These are phyloP conservation scores for Papilio machaon DNA, from an alignment of 1,140 invertebrate species.

Conservation along the genomic window DNA sequence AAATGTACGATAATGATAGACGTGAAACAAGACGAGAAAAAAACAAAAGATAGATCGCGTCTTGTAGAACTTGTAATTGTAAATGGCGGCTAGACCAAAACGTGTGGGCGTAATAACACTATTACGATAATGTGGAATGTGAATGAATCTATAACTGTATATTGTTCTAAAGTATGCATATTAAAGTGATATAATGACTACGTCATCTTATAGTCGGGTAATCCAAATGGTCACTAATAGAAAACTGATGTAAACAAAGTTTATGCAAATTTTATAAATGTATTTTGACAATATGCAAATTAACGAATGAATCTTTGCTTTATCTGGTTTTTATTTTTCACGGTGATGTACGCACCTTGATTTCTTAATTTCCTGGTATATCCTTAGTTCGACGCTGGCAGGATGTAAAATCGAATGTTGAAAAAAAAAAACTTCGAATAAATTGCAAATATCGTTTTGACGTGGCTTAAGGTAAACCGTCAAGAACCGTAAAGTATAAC, in stretches of 20 bases:
- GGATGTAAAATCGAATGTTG: not conserved
- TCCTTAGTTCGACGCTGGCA: not conserved
- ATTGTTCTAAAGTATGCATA: slow-evolving; percentile 13
- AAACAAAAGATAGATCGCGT: slow-evolving; percentile 5
- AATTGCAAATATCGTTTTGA: not conserved
- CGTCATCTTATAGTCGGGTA: not conserved
- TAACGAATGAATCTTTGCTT: not conserved
- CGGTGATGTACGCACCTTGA: not conserved
- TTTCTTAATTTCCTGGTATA: slow-evolving; percentile 21
- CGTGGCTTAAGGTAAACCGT: not conserved
- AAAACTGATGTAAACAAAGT: not conserved
- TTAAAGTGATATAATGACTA: slow-evolving; percentile 6
- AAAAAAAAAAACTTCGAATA: not conserved
- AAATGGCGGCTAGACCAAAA: slow-evolving; percentile 20
- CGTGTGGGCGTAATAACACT: slow-evolving; percentile 45
- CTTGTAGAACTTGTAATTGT: slow-evolving; percentile 24
- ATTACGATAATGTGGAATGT: slow-evolving; percentile 46
- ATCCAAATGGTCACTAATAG: not conserved
- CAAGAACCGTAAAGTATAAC: too few relatives aligned
- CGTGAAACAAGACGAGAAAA: slow-evolving; percentile 16
- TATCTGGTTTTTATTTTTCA: slow-evolving; percentile 21
- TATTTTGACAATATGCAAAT: slow-evolving; percentile 20
- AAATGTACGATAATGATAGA: slow-evolving; percentile 16
- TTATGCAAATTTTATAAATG: slow-evolving; percentile 15
- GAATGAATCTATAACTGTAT: slow-evolving; percentile 43